A percentile compares a stretch with the other conserved stretches of the same genome.
These are phyloP conservation scores for Dioctria linearis DNA, from an alignment of 2,888 invertebrate species.

Conservation along the genomic window DNA sequence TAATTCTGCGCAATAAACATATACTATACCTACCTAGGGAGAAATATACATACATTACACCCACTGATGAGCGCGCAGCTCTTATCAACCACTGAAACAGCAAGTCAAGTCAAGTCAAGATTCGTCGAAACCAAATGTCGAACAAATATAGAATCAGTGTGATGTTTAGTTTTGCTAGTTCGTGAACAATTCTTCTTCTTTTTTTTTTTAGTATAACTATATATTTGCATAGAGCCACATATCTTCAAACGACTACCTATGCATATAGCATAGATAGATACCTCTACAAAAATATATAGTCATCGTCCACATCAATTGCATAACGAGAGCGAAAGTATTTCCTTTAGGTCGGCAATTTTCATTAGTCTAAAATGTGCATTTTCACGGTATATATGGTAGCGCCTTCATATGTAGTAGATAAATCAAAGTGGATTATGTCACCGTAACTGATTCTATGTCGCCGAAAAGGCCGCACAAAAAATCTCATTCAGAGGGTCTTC, in stretches of 20 bases:
- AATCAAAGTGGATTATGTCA: slow-evolving; percentile 37
- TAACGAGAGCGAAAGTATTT: slow-evolving; percentile 46
- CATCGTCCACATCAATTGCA: slow-evolving; percentile 9
- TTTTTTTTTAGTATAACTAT: not conserved
- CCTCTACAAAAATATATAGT: too few species aligned
- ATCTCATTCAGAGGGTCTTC: not conserved
- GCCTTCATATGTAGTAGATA: not conserved
- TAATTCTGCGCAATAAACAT: slow-evolving; percentile 2
- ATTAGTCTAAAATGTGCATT: slow-evolving; percentile 37
- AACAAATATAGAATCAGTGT: slow-evolving; percentile 24
- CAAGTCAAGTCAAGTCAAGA: not conserved
- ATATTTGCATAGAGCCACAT: not conserved
- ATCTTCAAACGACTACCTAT: not conserved
- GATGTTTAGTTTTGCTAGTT: slow-evolving; percentile 12
- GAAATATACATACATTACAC: too few species aligned
- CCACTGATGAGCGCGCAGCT: not conserved
- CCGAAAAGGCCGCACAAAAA: slow-evolving; percentile 3
- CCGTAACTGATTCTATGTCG: not conserved
- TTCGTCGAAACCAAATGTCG: not conserved
- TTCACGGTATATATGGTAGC: slow-evolving; percentile 9
- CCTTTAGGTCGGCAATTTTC: slow-evolving; percentile 16
- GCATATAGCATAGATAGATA: too few species aligned
- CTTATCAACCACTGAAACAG: slow-evolving; percentile 13
- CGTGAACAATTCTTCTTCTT: slow-evolving; percentile 38
- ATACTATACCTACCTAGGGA: not conserved